A percentile compares a stretch with the other conserved stretches of the same genome.
Conservation (phyloP, 2,797 vertebrate genomes). For the Oreortyx pictus region DNA sequence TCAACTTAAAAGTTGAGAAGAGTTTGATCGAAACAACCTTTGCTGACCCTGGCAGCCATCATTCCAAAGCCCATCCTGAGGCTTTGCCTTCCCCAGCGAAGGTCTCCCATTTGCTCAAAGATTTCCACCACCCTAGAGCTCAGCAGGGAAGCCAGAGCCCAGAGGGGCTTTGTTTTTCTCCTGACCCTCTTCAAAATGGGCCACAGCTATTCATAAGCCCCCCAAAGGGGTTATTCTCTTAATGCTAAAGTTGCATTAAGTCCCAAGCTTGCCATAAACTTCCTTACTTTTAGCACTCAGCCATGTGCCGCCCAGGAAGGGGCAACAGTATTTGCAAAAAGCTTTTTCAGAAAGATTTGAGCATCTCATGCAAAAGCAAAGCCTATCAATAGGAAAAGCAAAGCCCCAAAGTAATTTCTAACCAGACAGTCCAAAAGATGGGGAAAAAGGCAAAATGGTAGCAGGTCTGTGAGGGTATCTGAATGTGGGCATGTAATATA, state of each 20-base stretch:
- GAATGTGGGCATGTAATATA: neutral
- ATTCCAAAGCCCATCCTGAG: neutral
- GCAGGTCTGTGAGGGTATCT: neutral
- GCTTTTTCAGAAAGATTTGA: neutral
- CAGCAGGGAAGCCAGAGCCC: neutral
- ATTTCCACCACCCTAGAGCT: conserved; percentile 1
- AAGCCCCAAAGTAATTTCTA: neutral
- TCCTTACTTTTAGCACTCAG: neutral
- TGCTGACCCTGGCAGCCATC: neutral
- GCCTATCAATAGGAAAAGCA: neutral
- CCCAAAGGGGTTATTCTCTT: neutral
- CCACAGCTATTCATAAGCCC: neutral
- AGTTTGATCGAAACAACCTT: neutral
- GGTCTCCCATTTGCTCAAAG: neutral
- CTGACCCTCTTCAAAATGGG: conserved; percentile 2
- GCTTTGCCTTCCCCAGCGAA: neutral
- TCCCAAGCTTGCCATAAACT: neutral
- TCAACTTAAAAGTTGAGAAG: neutral
- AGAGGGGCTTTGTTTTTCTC: neutral
- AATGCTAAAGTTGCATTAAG: neutral
- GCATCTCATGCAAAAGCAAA: neutral
- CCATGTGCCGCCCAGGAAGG: neutral
- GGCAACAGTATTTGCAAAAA: neutral
- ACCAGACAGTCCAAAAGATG: neutral
- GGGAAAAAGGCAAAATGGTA: neutral